Percentiles rank a stretch among this genome's conserved stretches.
These are phyloP conservation scores for Plebejus anna DNA, from an alignment of 2,888 invertebrate genomes.

Conservation along the genomic window DNA sequence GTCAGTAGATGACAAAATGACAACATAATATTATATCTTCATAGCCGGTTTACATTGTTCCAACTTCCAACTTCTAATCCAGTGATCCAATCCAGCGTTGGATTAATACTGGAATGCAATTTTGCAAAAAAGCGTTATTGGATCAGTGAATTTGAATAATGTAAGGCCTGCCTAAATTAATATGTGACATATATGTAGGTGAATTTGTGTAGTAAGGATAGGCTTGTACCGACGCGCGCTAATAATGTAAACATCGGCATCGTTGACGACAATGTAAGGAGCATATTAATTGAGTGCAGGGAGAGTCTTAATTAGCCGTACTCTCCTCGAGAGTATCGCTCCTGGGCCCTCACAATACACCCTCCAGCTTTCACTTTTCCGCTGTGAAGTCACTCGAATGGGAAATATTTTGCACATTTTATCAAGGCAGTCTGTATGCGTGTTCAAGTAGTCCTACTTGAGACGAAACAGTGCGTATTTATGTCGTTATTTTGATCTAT, in stretches of 20 bases:
- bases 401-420: conserved; percentile 50
- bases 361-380: conserved; percentile 56
- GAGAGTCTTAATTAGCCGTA: conserved; percentile 53
- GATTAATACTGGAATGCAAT: too few species aligned
- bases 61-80: too few species aligned
- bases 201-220: neutral
- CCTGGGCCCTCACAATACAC: conserved; percentile 55
- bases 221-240: neutral
- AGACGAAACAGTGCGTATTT: conserved; percentile 35
- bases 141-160: too few species aligned
- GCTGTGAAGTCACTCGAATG: conserved; percentile 55
- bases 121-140: too few species aligned
- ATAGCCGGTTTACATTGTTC: too few species aligned
- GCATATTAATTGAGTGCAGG: conserved; percentile 18
- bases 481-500: neutral
- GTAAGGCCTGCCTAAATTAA: too few species aligned
- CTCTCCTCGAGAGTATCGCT: conserved; percentile 51
- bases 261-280: conserved; percentile 8
- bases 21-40: neutral
- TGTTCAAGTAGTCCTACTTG: conserved; percentile 44
- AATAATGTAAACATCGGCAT: conserved; percentile 17
- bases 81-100: too few species aligned
- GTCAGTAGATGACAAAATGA: neutral
- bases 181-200: neutral
- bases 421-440: conserved; percentile 35